These are phyloP conservation scores for Callorhinus ursinus DNA, from an alignment of 2,113 vertebrate species.

Conservation along the genomic window DNA sequence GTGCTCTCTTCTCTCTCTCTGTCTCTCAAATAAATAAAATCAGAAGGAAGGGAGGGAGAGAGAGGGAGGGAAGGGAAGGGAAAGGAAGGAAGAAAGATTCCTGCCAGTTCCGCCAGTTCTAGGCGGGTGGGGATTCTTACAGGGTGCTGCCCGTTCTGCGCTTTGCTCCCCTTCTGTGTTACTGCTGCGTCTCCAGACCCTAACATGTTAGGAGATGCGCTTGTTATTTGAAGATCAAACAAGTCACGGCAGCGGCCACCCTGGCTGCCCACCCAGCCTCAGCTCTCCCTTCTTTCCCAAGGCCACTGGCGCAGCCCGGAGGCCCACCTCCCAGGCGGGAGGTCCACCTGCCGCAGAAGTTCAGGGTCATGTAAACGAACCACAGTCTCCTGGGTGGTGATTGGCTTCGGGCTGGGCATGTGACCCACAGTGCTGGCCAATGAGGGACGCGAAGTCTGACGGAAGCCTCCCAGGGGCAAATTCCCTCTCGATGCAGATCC, in stretches of 20 bases:
- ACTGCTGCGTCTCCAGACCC: not conserved
- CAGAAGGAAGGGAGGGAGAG: no score
- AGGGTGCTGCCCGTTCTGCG: rapidly evolving
- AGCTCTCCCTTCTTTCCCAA: no score
- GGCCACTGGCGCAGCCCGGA: not conserved
- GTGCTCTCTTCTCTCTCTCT: no score
- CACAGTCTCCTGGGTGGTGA: not conserved
- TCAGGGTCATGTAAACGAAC: not conserved
- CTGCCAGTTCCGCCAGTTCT: not conserved
- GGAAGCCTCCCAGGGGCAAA: no score
- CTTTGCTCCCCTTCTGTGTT: no score
- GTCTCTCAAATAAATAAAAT: no score
- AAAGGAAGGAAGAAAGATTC: no score
- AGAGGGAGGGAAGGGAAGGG: no score
- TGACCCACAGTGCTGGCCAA: not conserved
- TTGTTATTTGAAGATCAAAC: no score
- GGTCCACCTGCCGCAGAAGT: rapidly evolving
- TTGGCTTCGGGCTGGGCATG: not conserved
- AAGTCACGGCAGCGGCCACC: no score
- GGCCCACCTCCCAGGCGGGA: no score
- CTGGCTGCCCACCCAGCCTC: not conserved
- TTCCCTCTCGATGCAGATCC: not conserved
- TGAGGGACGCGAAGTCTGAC: not conserved
- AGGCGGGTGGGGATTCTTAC: rapidly evolving
- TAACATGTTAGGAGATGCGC: not conserved